Conservation (phyloP, 2,113 vertebrate species). For the Cinclus mexicanus region DNA sequence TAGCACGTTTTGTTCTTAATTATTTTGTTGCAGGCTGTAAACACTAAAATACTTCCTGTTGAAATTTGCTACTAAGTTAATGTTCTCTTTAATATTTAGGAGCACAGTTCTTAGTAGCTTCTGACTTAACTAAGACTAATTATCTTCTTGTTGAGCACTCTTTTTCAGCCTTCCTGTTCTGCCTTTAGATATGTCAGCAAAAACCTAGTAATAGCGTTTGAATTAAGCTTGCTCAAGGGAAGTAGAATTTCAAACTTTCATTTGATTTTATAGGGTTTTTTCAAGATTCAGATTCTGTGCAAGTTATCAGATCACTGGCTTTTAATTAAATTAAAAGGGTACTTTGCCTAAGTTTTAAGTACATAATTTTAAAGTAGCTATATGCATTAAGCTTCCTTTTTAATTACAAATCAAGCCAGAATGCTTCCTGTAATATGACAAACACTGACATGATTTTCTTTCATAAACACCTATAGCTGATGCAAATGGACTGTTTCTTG, state of each 20-base stretch:
- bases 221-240: slow-evolving; percentile 18
- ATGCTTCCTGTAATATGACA: background rate
- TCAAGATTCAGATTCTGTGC: background rate
- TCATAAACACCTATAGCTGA: slow-evolving; percentile 8
- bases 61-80: slow-evolving; percentile 7
- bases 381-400: background rate
- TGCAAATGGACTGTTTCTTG: slow-evolving; percentile 22
- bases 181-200: slow-evolving; percentile 1
- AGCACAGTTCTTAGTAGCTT: slow-evolving; percentile 1
- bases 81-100: slow-evolving; percentile 40
- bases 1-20: background rate
- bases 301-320: background rate
- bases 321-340: slow-evolving; percentile 42
- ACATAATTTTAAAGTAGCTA: slow-evolving; percentile 14
- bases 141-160: background rate
- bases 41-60: slow-evolving; percentile 6
- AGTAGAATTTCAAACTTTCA: background rate
- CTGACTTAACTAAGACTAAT: slow-evolving; percentile 10
- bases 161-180: slow-evolving; percentile 4
- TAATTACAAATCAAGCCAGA: background rate
- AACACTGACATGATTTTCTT: background rate
- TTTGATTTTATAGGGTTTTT: background rate
- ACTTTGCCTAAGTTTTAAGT: slow-evolving; percentile 3
- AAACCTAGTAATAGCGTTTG: background rate
- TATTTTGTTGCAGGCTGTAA: slow-evolving; percentile 2